Conservation (phyloP, 1,140 invertebrate species). For the Apocrypta bakeri region DNA sequence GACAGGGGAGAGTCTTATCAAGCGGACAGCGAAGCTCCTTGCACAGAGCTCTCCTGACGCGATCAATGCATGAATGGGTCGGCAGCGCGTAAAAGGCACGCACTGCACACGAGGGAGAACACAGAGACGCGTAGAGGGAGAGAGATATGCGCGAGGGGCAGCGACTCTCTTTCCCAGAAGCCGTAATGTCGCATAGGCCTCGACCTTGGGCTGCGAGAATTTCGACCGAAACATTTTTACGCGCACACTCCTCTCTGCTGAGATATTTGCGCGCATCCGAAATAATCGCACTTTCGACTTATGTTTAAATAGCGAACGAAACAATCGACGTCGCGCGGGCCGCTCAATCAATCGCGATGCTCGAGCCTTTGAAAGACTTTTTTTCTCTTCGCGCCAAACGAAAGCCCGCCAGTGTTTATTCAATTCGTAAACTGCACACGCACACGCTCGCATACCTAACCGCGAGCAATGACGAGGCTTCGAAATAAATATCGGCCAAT, state of each 20-base stretch:
- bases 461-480: background rate
- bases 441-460: background rate
- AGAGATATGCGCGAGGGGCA: background rate
- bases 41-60: slow-evolving; percentile 46
- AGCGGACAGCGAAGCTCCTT: background rate
- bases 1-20: background rate
- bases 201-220: background rate
- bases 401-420: too few species aligned
- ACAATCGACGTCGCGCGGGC: too few species aligned
- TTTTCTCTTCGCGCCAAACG: too few species aligned
- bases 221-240: too few species aligned
- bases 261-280: too few species aligned
- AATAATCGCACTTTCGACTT: too few species aligned
- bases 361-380: too few species aligned
- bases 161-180: slow-evolving; percentile 15
- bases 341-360: too few species aligned
- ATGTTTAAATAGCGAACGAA: too few species aligned
- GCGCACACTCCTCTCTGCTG: too few species aligned
- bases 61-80: slow-evolving; percentile 73
- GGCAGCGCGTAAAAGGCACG: slow-evolving; percentile 41
- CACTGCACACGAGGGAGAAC: slow-evolving; percentile 49
- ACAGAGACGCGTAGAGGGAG: background rate
- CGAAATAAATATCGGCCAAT: background rate
- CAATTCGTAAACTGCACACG: slow-evolving; percentile 12
- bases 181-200: background rate